Evolutionary conservation across 2,113 vertebrate genomes (phyloP), one percentile per base, ranked within the genome.

Genomic region (Pogonocichla stellata): DNA sequence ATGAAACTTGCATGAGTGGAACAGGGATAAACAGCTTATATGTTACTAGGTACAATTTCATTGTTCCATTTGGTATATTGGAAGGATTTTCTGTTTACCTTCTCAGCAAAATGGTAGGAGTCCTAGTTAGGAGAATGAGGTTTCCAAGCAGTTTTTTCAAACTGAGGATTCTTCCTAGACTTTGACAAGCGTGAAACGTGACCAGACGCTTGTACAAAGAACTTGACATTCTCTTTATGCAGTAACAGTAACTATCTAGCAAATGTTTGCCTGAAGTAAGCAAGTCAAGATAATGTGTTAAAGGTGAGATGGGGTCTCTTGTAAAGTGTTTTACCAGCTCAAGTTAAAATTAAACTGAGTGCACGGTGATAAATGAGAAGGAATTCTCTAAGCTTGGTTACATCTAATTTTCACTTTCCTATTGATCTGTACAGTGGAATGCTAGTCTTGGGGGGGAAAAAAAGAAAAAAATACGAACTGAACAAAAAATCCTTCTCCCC

Each of bases 261-360:
- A 88, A 94, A 92, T 97, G 83, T 97, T 97, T 97, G 94, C 69
- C 81, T 72, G 20, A 74, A 88, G 90, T 80, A 94, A 96, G 74
- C 95, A 94, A 91, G 83, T 81, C 74, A 67, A 81, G 90, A 70
- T 81, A 86, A 95, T 47, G 48, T 91, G 67, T 57, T 90, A 70
- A 82, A 91, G 95, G 92, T 91, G 86, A 95, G 64, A 88, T 47
- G 43, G 36, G 80, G n/a, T 83, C 47, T 88, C 78, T 94, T 79
- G 72, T 73, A 80, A 84, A 90, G 74, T 72, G 26, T 93, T 92
- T 86, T 62, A 73, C 90, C 19, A 83, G 69, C 51, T 86, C 48
- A 90, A 93, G 88, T 92, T 92, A 93, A 95, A 96, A 86, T 82
- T 88, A 90, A 93, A 86, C 54, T 56, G 51, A 79, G 25, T 45